phyloP scores from a whole-genome alignment of 2,888 invertebrate species.

The Nemoura dubitans region DNA sequence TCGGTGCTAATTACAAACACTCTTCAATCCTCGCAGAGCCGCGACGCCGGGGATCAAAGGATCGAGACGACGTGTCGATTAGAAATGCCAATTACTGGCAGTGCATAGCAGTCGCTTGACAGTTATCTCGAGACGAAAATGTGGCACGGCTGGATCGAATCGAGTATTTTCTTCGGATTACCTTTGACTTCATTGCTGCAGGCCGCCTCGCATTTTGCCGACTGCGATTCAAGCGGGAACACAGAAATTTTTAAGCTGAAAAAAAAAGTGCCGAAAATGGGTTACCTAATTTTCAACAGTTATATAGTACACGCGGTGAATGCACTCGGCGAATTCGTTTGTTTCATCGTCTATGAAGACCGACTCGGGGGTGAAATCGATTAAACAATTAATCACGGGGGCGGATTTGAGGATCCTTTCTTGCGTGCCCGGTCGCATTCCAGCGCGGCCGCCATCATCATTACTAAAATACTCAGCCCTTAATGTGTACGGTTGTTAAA shows the following conservation, averaged over 20 bases:
- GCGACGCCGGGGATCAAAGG: not conserved
- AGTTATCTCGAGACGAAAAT: not conserved
- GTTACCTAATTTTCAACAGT: too few relatives aligned
- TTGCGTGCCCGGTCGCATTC: not conserved
- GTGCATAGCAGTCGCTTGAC: too few relatives aligned
- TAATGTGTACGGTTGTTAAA: slow-evolving; percentile 1
- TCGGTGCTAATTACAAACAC: not conserved
- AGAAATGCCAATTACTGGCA: not conserved
- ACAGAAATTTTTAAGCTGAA: too few relatives aligned
- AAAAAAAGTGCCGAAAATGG: too few relatives aligned
- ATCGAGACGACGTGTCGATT: not conserved
- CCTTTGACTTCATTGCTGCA: not conserved
- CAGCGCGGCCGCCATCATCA: not conserved
- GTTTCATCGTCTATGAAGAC: too few relatives aligned
- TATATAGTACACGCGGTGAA: too few relatives aligned
- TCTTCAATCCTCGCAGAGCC: not conserved
- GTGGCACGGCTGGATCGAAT: not conserved
- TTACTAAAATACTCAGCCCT: not conserved
- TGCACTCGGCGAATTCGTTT: not conserved
- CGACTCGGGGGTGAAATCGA: not conserved
- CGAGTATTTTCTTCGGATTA: not conserved
- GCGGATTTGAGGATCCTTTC: not conserved
- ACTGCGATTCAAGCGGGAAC: too few relatives aligned
- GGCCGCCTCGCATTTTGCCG: too few relatives aligned
- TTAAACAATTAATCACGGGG: not conserved